Base-by-base conservation (phyloP, 2,113 vertebrate genomes). In the Heteronetta atricapilla region DNA sequence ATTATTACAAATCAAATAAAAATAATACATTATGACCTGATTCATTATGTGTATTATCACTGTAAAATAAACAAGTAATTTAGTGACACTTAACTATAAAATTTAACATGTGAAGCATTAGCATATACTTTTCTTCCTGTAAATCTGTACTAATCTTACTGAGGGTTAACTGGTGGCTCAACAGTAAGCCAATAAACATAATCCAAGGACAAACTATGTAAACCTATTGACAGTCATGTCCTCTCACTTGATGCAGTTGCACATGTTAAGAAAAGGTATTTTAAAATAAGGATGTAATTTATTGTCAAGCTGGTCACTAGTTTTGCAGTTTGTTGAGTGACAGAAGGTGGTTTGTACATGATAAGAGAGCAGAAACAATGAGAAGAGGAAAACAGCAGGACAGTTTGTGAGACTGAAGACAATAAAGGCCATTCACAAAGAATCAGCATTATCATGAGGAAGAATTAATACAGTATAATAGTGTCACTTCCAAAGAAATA, bases 61-160 rank as follows among this genome's bases (percentile, higher is more conserved):
- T 89, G 12, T 62, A 73, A 77, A 91, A 16, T 8, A 73, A 91
- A 16, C 12, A 73, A 58, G 58, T 82, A 38, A 44, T 91, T 83
- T 91, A 66, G 36, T 76, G 48, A 82, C n/a, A 62, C 0, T 89
- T 53, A 73, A 26, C 53, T 86, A 58, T 31, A 75, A 85, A 87
- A 76, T 25, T 73, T 68, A 79, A 79, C 34, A 72, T 82, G 44
- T 48, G 72, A 90, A 82, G 34, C 44, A 69, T 62, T 91, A 77
- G 48, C 62, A 56, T 87, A 69, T 73, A 29, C 58, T 85, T 94
- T 94, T 87, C 70, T 88, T 89, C 88, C 79, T 80, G 75, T 80
- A 95, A 82, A 82, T 86, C 78, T 93, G 75, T 56, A 14, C 66
- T 86, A 69, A 89, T 66, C 72, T 93, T 85, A 55, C 12, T 91